These are phyloP conservation scores for Lasiommata megera DNA, from an alignment of 2,888 invertebrate genomes.

Conservation along the genomic window DNA sequence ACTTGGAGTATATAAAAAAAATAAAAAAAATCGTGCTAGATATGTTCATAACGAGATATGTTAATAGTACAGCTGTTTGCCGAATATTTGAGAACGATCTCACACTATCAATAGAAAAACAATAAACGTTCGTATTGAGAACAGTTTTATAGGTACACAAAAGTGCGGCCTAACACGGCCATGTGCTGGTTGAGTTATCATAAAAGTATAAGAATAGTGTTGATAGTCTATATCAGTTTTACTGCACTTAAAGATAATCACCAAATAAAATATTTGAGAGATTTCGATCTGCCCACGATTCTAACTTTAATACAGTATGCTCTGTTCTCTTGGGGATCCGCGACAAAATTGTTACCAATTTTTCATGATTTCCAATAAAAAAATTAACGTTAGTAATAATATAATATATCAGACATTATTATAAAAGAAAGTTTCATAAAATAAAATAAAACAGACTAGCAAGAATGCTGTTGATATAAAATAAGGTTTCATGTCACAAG, in stretches of 20 bases:
- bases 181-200: constrained; percentile 24
- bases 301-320: background rate
- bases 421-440: too few species aligned
- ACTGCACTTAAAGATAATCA: constrained; percentile 23
- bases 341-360: background rate
- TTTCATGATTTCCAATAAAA: too few species aligned
- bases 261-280: constrained; percentile 18
- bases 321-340: background rate
- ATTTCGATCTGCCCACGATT: constrained; percentile 6
- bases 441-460: too few species aligned
- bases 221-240: constrained; percentile 20
- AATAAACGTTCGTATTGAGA: background rate
- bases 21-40: too few species aligned
- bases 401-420: too few species aligned
- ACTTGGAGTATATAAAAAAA: too few species aligned
- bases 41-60: background rate
- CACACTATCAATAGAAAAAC: constrained; percentile 7
- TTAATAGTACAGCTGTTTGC: background rate
- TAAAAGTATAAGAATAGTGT: constrained; percentile 23
- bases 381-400: too few species aligned
- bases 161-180: constrained; percentile 14
- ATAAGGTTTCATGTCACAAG: too few species aligned
- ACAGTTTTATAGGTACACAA: constrained; percentile 1
- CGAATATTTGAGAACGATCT: background rate
- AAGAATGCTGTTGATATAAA: too few species aligned